Conservation (phyloP, 2,888 invertebrate genomes). For the Geotrupes spiniger region DNA sequence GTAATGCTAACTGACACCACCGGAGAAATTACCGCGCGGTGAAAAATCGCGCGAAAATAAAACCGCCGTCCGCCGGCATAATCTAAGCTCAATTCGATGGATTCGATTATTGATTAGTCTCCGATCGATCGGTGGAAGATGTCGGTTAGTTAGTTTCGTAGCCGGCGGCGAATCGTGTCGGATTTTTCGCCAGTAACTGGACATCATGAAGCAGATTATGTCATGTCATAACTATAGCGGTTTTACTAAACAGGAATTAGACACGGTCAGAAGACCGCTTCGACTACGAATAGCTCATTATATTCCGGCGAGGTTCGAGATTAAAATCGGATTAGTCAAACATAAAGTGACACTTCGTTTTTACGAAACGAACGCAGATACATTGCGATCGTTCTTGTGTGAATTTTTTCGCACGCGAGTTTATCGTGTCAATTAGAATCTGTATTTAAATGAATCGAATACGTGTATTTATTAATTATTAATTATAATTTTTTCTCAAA, state of each 20-base stretch:
- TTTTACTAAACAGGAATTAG: conserved; percentile 25
- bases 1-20: not conserved
- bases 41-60: not conserved
- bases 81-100: conserved; percentile 7
- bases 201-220: conserved; percentile 27
- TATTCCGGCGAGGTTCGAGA: conserved; percentile 13
- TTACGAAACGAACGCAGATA: not conserved
- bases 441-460: no score
- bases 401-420: no score
- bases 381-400: no score
- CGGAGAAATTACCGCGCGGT: not conserved
- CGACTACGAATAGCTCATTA: conserved; percentile 20
- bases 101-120: conserved; percentile 17
- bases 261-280: conserved; percentile 18
- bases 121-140: conserved; percentile 13
- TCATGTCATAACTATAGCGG: conserved; percentile 30
- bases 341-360: conserved; percentile 18
- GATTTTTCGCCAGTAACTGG: conserved; percentile 26
- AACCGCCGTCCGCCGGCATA: not conserved
- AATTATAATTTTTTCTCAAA: no score
- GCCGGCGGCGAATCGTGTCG: conserved; percentile 16
- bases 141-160: conserved; percentile 17
- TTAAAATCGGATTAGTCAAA: conserved; percentile 18
- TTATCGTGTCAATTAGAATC: no score
- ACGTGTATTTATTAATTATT: no score